Base-by-base conservation (phyloP, 2,888 invertebrate genomes). In the Glaucopsyche alexis region DNA sequence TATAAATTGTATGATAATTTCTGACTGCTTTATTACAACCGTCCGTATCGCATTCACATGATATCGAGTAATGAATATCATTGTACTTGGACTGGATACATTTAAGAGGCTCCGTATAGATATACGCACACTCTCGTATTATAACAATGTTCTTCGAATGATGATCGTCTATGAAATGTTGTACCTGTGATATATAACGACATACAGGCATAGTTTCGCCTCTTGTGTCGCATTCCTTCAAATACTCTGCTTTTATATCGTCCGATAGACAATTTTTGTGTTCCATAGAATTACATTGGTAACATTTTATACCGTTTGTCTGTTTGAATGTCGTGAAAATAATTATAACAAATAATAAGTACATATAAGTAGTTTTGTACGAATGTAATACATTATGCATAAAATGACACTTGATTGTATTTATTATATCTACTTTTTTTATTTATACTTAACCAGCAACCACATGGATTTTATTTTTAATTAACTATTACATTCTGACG, bases 111-210 rank as follows among this genome's bases (percentile, higher is more conserved):
- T 80, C 76, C 3, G 78, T 77, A 78, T 90, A 87, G 0, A 84
- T 71, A 72, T 88, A 88, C 1, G 91, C 91, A 78, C 92, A 92
- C 77, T 91, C 91, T 52, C 92, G 80, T 42, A 91, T 50, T 2
- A 91, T 76, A 0, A 80, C 78, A 2, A 87, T 79, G 14, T 90
- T 88, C 76, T 60, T 60, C 1, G 60, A 60, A 9, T 60, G 29
- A 29, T 85, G 85, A 0, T 80, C 79, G 0, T 79, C 74, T 3
- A 84, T 85, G 76, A 91, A 91, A 66, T 86, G 85, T 74, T 89
- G 87, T 14, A 88, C 79, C 78, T 92, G 91, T 2, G 84, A 85
- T 71, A 92, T 74, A 0, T 82, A 75, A 2, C 92, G 83, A 75
- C 92, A 92, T 14, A 89, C 86, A 0, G 89, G 85, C 13, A 50